Evolutionary conservation across 2,113 vertebrate genomes (phyloP).

Genomic region (Anas platyrhynchos): DNA sequence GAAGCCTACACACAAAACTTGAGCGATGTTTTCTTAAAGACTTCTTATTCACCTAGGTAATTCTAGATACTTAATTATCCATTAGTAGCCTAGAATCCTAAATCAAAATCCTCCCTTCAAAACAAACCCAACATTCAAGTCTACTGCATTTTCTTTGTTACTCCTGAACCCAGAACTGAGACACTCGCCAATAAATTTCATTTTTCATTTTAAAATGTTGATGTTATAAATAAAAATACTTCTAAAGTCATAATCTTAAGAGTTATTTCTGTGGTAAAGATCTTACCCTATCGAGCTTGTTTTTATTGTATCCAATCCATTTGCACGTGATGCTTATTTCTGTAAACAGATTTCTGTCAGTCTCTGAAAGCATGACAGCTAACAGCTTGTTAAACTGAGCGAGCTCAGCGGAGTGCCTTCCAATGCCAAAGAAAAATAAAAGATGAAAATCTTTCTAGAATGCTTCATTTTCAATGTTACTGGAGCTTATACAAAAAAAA

Average conservation of each 20-base stretch:
- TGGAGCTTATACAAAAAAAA: background rate
- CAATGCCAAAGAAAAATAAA: background rate
- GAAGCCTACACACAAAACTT: background rate
- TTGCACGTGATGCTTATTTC: background rate
- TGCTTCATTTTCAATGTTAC: background rate
- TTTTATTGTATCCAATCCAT: background rate
- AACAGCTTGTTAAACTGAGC: background rate
- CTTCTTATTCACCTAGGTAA: background rate
- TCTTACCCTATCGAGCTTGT: background rate
- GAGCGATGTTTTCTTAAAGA: background rate
- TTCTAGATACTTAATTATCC: background rate
- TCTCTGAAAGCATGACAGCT: background rate
- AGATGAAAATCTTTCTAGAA: background rate
- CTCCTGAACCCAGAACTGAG: background rate
- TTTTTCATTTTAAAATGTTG: background rate
- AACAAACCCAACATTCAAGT: background rate
- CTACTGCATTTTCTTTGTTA: background rate
- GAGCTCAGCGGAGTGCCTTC: background rate
- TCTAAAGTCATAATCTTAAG: background rate
- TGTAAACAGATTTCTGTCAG: background rate
- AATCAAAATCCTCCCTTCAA: background rate
- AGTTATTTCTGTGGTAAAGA: background rate
- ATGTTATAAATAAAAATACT: background rate
- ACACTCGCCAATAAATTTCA: rapidly evolving
- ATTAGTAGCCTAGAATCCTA: background rate